Evolutionary conservation across 2,113 vertebrate genomes (phyloP), one percentile per base, ranked within the genome.

Genomic region (Tragelaphus buxtoni): DNA sequence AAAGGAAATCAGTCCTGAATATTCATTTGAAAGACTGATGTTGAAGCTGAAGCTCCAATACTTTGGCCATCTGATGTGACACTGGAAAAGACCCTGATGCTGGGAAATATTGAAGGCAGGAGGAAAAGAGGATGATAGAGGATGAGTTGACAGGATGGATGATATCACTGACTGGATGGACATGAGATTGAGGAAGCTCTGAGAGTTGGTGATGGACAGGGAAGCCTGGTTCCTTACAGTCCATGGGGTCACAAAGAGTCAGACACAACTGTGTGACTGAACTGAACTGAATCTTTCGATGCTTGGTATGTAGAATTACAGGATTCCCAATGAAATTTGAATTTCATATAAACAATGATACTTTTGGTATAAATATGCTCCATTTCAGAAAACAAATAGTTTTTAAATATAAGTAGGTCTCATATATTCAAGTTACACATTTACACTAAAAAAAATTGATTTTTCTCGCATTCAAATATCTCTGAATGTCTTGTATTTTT

Each of bases 231-330:
- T 17, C 17, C 10, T 8, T 69, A 32, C n/a, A 35, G n/a, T 69
- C 4, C n/a, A 35, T 35, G 63, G 17, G n/a, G 63, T 35, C 17
- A 20, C 63, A 69, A 69, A 69, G 17, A 20, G 63, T 35, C 2
- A 4, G n/a, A 69, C n/a, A 69, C 0, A 0, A 69, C 17, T 69
- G n/a, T 35, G 32, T 0, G 2, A 69, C n/a, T 69, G 63, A 35
- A 69, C 32, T 63, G 61, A 63, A 18, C n/a, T 69, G 63, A 47
- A 92, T 17, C 30, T 28, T n/a, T 30, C 16, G 39, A 60, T 60
- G 58, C n/a, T 32, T 60, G 58, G 6, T 55, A 89, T 74, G 35
- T 32, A 56, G 53, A 82, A 49, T 30, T 16, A 26, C 1, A 84
- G 4, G 35, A 76, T 86, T 88, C 14, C 22, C 30, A 60, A 3